phyloP scores from a whole-genome alignment of 2,888 invertebrate species.

The Celastrina argiolus region DNA sequence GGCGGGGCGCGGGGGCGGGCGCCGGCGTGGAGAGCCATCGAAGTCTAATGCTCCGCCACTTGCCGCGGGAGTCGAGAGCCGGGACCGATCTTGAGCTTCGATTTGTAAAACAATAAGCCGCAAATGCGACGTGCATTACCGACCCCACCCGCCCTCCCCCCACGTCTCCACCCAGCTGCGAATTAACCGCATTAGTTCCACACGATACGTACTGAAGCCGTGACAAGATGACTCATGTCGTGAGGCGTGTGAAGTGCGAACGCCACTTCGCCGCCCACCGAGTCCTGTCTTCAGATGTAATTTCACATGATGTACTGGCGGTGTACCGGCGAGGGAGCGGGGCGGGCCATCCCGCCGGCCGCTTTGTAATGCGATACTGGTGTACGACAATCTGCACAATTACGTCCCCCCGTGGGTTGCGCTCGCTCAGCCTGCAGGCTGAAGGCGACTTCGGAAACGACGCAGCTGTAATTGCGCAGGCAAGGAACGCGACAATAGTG shows the following conservation, averaged over 20 bases:
- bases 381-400: neutral
- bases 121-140: slow-evolving; percentile 38
- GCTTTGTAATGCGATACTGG: neutral
- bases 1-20: neutral
- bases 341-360: neutral
- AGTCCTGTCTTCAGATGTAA: too few species aligned
- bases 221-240: neutral
- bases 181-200: neutral
- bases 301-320: neutral
- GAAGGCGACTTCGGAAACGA: neutral
- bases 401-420: too few species aligned
- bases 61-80: slow-evolving; percentile 24
- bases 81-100: slow-evolving; percentile 36
- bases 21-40: slow-evolving; percentile 13
- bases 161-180: slow-evolving; percentile 15
- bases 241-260: neutral
- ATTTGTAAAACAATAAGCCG: slow-evolving; percentile 38
- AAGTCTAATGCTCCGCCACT: neutral
- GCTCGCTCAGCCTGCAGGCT: too few species aligned
- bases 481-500: neutral
- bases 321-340: slow-evolving; percentile 38
- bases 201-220: neutral
- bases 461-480: neutral
- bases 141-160: slow-evolving; percentile 1
- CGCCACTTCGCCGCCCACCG: too few species aligned